Base-by-base conservation (phyloP, 1,140 invertebrate genomes). In the Listronotus oregonensis region DNA sequence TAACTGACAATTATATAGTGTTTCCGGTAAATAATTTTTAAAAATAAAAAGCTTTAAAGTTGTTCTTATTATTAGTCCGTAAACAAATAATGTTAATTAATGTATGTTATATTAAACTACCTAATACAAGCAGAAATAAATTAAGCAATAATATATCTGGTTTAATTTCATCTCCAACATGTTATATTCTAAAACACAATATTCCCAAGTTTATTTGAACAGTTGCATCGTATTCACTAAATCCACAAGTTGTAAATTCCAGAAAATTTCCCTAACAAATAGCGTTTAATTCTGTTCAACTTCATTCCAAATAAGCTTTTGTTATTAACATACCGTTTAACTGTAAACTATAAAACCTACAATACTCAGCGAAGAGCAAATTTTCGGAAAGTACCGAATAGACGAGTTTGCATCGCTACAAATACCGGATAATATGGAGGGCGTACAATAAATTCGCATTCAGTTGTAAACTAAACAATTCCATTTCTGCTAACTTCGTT, bases 291-390 rank as follows among this genome's bases (percentile, higher is more conserved):
- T 59, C 32, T 31, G 56, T 58, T 27, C 43, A 21, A 17, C 56
- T 46, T 49, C 47, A 59, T 12, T 59, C 56, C 31, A 43, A 15
- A 59, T 59, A 61, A 46, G 51, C 58, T 61, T 61, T 61, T 51
- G 58, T 50, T 40, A 61, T 61, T 61, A 61, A 42, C 58, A 61
- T 61, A 46, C 58, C 58, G 46, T 61, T 61, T 61, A 61, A 52
- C 58, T 51, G 46, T 17, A 61, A 59, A 61, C 58, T 61, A 51
- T 27, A 61, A 52, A 51, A 61, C 49, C 43, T 49, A 49, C 58
- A 52, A 52, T 40, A 34, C 58, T 31, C 31, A 47, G 31, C 32
- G 27, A 31, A n/a, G n/a, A n/a, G 11, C 18, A 58, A 46, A 58
- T 58, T 47, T 46, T 21, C 56, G 56, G 43, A 15, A 56, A 56